phyloP scores from a whole-genome alignment of 2,888 invertebrate genomes.

The Thysanoteuthis rhombus region DNA sequence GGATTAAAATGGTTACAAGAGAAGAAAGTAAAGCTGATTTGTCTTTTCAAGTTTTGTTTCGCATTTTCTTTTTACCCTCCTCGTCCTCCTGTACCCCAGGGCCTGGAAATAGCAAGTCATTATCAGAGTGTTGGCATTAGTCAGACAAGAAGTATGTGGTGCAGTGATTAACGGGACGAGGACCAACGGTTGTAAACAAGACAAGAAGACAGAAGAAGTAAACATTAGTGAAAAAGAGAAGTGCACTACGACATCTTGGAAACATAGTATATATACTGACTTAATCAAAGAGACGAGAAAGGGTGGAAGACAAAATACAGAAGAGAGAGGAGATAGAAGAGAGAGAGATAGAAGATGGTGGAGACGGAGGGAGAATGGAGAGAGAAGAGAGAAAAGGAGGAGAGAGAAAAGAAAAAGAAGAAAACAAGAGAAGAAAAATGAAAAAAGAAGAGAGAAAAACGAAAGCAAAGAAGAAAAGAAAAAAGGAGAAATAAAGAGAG shows the following conservation, averaged over 20 bases:
- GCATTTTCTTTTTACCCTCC: background rate
- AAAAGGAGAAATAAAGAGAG: background rate
- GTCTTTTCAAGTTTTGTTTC: constrained; percentile 12
- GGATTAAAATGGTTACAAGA: background rate
- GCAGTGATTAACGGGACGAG: background rate
- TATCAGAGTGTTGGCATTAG: background rate
- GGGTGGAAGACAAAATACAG: background rate
- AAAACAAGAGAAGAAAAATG: background rate
- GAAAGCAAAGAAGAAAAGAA: background rate
- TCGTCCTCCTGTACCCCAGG: background rate
- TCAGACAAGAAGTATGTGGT: background rate
- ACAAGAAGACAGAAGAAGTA: background rate
- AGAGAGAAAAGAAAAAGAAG: background rate
- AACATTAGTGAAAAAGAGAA: background rate
- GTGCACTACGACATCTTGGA: background rate
- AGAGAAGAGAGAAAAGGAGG: too few relatives aligned
- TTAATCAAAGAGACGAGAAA: background rate
- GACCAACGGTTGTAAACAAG: too few relatives aligned
- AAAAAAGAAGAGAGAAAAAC: background rate
- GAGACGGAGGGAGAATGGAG: too few relatives aligned
- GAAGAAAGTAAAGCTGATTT: background rate
- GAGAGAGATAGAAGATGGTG: background rate
- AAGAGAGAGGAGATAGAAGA: background rate
- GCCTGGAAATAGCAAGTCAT: constrained; percentile 12
- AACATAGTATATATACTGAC: background rate